Conservation (phyloP, 1,140 invertebrate species). For the Portunus trituberculatus region DNA sequence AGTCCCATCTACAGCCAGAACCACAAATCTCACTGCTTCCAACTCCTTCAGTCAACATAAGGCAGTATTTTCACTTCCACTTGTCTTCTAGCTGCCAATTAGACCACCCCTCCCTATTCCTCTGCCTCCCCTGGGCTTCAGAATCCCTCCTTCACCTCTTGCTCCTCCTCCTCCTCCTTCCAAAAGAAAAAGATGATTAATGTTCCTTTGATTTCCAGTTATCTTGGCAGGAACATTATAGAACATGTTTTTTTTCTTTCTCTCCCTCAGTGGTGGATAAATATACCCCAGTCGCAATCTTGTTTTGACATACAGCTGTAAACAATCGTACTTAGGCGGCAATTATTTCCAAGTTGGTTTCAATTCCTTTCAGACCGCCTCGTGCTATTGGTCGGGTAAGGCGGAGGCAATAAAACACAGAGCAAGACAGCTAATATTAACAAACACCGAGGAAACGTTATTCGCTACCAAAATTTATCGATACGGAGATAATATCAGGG, state of each 20-base stretch:
- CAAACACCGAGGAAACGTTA: not conserved
- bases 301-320: not conserved
- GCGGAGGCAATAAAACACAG: not conserved
- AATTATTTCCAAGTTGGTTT: not conserved
- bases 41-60: not conserved
- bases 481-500: not conserved
- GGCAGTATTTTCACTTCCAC: constrained; percentile 6
- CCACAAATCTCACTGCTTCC: not conserved
- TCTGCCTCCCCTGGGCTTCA: not conserved
- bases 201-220: not conserved
- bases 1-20: not conserved
- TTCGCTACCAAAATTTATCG: not conserved
- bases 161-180: not conserved
- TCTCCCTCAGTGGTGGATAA: not conserved
- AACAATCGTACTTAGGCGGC: not conserved
- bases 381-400: not conserved
- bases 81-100: not conserved
- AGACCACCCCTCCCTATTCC: not conserved
- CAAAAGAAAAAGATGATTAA: not conserved
- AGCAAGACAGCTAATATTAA: not conserved
- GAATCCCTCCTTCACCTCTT: not conserved
- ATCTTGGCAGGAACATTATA: not conserved
- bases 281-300: not conserved
- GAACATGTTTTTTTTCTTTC: not conserved
- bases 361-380: not conserved